Base-by-base conservation (phyloP, 2,888 invertebrate genomes). In the Lithophane socia region DNA sequence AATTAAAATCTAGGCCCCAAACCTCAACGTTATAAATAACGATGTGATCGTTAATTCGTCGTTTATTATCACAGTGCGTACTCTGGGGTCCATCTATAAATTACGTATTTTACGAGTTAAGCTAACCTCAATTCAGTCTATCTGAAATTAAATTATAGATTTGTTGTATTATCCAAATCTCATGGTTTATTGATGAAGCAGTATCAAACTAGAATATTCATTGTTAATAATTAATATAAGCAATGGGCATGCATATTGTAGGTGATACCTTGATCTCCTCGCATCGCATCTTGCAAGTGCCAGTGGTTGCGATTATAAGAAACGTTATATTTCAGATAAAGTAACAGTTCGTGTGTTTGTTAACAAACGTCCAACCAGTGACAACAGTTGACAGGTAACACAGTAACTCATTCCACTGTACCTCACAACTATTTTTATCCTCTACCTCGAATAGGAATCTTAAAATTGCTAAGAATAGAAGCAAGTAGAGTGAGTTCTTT, bases 61-160 rank as follows among this genome's bases (percentile, higher is more conserved):
- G 77, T 79, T 80, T 84, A 79, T 81, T 85, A 87, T 78, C 68
- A 69, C 77, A 69, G 49, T 71, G 79, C 68, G 73, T 80, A 77
- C 82, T 73, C 83, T 77, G 67, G 75, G 80, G 70, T 73, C 77
- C 44, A 68, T 77, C 77, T 77, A 88, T 88, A 87, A 89, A 86
- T 89, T 84, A 75, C 70, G 44, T 85, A 79, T 83, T 89, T 89
- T 84, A 80, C 66, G 80, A 86, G 77, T 77, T 72, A 67, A 80
- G 64, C 75, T 70, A 76, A 83, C 79, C 84, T 87, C 80, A 84
- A 88, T 80, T 83, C 74, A 44, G 84, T 81, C 79, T 74, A 85
- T 81, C 65, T 84, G 58, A 80, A 87, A 79, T 87, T 80, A 83
- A 81, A 85, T 87, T 87, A 79, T 79, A 73, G 52, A 73, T 83